These are phyloP conservation scores for Apteryx owenii DNA, from an alignment of 2,113 vertebrate species.

Conservation along the genomic window DNA sequence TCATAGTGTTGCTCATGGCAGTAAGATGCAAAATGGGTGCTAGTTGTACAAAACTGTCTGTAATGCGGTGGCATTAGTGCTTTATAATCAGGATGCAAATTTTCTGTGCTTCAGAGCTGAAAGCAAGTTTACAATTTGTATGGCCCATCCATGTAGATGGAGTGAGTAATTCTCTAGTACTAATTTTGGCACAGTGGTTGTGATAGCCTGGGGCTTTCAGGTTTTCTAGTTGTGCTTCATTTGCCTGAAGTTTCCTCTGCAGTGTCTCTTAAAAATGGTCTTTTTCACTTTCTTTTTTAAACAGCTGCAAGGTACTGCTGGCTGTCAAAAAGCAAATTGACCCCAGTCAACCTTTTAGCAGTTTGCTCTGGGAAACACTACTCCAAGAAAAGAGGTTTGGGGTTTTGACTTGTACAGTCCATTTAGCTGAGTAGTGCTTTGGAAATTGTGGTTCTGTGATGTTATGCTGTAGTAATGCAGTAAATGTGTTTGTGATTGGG, in stretches of 20 bases:
- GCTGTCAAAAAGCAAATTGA: background rate
- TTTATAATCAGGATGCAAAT: background rate
- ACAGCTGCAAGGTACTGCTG: background rate
- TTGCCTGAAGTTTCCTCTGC: background rate
- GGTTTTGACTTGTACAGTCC: background rate
- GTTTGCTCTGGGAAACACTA: background rate
- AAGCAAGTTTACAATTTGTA: background rate
- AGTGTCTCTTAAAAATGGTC: background rate
- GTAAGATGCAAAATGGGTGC: background rate
- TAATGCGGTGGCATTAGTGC: background rate
- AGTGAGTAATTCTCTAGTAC: background rate
- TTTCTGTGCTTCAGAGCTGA: background rate
- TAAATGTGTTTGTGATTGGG: background rate
- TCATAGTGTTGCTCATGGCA: background rate
- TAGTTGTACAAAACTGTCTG: background rate
- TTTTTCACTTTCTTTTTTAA: background rate
- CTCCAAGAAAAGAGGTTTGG: background rate
- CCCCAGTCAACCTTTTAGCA: background rate
- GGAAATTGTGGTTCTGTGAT: background rate
- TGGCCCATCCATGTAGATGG: background rate
- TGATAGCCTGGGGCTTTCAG: background rate
- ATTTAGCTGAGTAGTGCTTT: background rate
- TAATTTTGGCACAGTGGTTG: background rate
- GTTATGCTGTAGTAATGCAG: background rate
- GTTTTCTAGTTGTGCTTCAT: background rate